Conservation (phyloP, 2,113 vertebrate species). For the Ceratotherium simum region DNA sequence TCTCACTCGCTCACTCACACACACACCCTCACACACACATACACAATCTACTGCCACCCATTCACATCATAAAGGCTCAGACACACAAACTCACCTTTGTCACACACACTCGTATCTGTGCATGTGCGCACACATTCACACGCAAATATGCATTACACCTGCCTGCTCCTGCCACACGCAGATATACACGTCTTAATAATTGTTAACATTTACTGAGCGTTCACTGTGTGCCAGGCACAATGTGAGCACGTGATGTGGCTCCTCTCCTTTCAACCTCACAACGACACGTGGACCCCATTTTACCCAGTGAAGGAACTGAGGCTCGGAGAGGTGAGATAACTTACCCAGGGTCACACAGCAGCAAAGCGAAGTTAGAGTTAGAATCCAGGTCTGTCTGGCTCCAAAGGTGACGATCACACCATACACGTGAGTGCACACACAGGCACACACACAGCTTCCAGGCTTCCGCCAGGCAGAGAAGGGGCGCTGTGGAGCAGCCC, state of each 20-base stretch:
- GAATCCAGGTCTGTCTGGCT: background rate
- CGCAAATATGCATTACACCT: fast-evolving
- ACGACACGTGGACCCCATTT: background rate
- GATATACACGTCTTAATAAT: fast-evolving
- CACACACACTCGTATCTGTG: fast-evolving
- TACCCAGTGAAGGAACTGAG: background rate
- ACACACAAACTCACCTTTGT: background rate
- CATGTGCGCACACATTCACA: background rate
- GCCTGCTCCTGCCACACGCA: background rate
- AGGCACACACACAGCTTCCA: fast-evolving
- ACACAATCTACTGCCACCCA: background rate
- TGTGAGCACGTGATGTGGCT: background rate
- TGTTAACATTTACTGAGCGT: fast-evolving
- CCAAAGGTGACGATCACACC: background rate
- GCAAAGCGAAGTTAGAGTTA: background rate
- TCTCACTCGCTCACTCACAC: background rate
- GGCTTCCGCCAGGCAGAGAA: background rate
- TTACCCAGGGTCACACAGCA: slow-evolving; percentile 6
- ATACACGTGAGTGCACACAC: fast-evolving
- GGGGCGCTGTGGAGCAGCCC: background rate
- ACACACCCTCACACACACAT: background rate
- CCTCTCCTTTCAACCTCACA: background rate
- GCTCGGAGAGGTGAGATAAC: background rate
- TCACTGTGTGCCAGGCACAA: fast-evolving
- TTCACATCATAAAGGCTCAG: background rate